Percentiles rank a stretch among this genome's conserved stretches.
Evolutionary conservation across 1,140 invertebrate species (phyloP).

Genomic region (Pogonognathellus flavescens): DNA sequence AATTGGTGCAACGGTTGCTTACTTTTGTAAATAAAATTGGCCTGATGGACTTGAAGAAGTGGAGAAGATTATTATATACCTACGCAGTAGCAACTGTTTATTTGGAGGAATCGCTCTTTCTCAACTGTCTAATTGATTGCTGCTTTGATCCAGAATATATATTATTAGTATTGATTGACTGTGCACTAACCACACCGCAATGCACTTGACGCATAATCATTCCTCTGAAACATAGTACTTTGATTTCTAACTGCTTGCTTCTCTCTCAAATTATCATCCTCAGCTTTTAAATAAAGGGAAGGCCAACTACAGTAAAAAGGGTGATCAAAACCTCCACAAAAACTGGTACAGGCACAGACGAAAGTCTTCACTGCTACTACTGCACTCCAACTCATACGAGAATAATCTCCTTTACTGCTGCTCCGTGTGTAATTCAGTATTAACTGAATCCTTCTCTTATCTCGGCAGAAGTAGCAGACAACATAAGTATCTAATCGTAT

Average conservation of each 20-base stretch:
- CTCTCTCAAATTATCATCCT: constrained; percentile 42
- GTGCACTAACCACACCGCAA: constrained; percentile 34
- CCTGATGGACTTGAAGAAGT: no score
- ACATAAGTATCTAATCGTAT: constrained; percentile 1
- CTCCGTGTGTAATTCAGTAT: no score
- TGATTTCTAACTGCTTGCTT: constrained; percentile 44
- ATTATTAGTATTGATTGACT: constrained; percentile 58
- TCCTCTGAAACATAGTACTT: constrained; percentile 44
- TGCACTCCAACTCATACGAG: constrained; percentile 18
- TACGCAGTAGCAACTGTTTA: no score
- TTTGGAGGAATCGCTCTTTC: constrained; percentile 1
- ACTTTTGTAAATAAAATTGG: no score
- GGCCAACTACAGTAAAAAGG: constrained; percentile 30
- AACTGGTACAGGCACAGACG: constrained; percentile 39
- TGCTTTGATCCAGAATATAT: constrained; percentile 53
- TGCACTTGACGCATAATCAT: constrained; percentile 29
- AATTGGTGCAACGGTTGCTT: no score
- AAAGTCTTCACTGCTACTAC: neutral
- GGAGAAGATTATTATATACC: no score
- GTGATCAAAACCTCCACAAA: constrained; percentile 30
- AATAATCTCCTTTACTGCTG: no score
- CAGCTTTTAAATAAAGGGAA: constrained; percentile 39
- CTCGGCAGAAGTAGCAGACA: neutral
- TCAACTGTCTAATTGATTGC: constrained; percentile 57
- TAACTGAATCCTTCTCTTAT: no score